Percentiles rank a stretch among this genome's conserved stretches.
phyloP scores from a whole-genome alignment of 2,888 invertebrate species.

The Lucinisca nassula region DNA sequence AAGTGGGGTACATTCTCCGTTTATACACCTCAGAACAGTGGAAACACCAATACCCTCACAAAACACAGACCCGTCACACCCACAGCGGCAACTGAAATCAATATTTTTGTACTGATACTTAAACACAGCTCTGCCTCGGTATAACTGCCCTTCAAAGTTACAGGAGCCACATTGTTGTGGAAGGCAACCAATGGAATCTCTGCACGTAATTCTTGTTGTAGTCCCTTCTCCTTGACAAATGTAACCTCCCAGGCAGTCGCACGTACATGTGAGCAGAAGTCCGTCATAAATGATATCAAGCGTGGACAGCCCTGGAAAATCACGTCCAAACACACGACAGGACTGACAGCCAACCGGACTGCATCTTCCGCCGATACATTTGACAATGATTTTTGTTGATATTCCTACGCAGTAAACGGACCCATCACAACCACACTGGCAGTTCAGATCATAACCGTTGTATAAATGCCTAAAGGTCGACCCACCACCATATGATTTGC shows the following conservation, averaged over 20 bases:
- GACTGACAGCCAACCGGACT: constrained; percentile 39
- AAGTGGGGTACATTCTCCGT: constrained; percentile 42
- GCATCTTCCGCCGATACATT: constrained; percentile 61
- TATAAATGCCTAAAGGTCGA: constrained; percentile 1
- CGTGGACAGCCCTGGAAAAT: constrained; percentile 21
- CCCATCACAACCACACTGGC: constrained; percentile 49
- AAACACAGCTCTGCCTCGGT: constrained; percentile 72
- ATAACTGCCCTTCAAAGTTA: constrained; percentile 58
- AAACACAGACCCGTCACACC: constrained; percentile 59
- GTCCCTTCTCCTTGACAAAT: constrained; percentile 55
- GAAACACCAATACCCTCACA: constrained; percentile 50
- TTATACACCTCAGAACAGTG: constrained; percentile 52
- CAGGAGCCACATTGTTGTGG: constrained; percentile 45
- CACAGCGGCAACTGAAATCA: constrained; percentile 60
- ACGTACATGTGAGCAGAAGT: constrained; percentile 70
- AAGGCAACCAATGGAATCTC: constrained; percentile 27
- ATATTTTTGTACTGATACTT: constrained; percentile 55
- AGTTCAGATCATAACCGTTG: constrained; percentile 25
- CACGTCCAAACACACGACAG: constrained; percentile 50
- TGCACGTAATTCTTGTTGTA: constrained; percentile 29
- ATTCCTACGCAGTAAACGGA: constrained; percentile 40
- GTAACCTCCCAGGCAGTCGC: constrained; percentile 77
- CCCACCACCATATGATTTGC: neutral
- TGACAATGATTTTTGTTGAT: constrained; percentile 22
- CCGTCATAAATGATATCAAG: constrained; percentile 58